Evolutionary conservation across 23 tunicate species (phyloP).

Genomic region (Ascidia mentula): DNA sequence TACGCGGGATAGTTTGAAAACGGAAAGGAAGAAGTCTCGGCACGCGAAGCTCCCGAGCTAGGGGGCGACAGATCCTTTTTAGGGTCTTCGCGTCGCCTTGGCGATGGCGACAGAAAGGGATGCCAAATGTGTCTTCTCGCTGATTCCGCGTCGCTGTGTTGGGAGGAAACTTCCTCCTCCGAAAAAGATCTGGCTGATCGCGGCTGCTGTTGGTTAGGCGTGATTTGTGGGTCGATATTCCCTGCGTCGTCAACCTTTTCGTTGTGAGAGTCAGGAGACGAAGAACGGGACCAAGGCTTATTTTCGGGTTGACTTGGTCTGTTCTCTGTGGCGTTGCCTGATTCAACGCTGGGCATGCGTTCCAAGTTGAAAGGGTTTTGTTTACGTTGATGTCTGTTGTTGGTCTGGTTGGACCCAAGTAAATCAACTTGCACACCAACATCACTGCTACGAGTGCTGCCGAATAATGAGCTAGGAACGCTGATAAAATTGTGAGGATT

Average conservation of each 20-base stretch:
- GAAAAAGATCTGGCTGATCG: not conserved
- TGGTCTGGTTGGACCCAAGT: not conserved
- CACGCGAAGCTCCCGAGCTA: not conserved
- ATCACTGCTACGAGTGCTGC: not conserved
- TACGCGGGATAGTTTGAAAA: slow-evolving; percentile 18
- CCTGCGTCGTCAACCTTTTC: not conserved
- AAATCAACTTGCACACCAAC: slow-evolving; percentile 46
- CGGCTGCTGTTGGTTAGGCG: not conserved
- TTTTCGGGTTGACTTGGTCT: too few species aligned
- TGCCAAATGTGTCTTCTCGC: slow-evolving; percentile 22
- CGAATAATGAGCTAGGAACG: not conserved
- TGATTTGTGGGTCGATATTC: not conserved
- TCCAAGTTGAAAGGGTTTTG: not conserved
- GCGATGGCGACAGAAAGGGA: slow-evolving; percentile 35
- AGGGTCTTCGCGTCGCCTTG: not conserved
- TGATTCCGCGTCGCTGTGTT: not conserved
- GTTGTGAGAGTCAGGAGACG: not conserved
- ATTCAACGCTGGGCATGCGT: not conserved
- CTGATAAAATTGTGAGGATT: slow-evolving; percentile 37
- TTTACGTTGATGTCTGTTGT: not conserved
- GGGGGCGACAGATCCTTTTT: not conserved
- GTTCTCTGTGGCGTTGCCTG: not conserved
- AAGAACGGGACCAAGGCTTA: not conserved
- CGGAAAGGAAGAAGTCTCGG: not conserved
- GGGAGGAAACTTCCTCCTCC: not conserved